Conservation (phyloP, 1,140 invertebrate species). For the Bombus breviceps region DNA sequence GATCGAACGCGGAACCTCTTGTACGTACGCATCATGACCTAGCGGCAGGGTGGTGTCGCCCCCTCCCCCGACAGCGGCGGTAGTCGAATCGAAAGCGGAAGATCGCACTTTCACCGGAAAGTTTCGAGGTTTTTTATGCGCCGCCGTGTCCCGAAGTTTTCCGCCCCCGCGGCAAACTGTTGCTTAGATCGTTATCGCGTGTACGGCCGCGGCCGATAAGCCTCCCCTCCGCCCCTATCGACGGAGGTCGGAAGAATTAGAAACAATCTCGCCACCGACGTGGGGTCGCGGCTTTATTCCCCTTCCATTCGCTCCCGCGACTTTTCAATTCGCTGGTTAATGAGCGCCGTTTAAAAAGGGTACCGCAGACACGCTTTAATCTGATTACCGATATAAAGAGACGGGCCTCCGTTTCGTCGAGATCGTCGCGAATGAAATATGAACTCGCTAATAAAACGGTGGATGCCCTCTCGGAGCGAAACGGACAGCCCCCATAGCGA, state of each 20-base stretch:
- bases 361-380: slow-evolving; percentile 29
- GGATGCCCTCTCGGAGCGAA: slow-evolving; percentile 23
- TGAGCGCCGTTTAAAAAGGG: slow-evolving; percentile 39
- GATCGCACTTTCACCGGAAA: slow-evolving; percentile 64
- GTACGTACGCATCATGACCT: slow-evolving; percentile 5
- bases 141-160: slow-evolving; percentile 63
- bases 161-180: slow-evolving; percentile 71
- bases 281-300: slow-evolving; percentile 27
- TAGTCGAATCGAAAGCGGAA: slow-evolving; percentile 55
- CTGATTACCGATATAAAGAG: slow-evolving; percentile 19
- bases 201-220: slow-evolving; percentile 58
- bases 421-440: background rate
- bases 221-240: slow-evolving; percentile 26
- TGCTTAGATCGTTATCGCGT: slow-evolving; percentile 74
- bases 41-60: background rate
- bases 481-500: slow-evolving; percentile 3
- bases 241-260: slow-evolving; percentile 61
- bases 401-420: background rate
- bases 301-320: slow-evolving; percentile 34
- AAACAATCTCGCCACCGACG: slow-evolving; percentile 58
- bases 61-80: background rate
- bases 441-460: slow-evolving; percentile 42
- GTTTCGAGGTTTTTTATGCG: slow-evolving; percentile 67
- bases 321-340: slow-evolving; percentile 55
- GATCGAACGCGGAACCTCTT: slow-evolving; percentile 22